Conservation (phyloP, 2,113 vertebrate species). For the Rattus rattus region DNA sequence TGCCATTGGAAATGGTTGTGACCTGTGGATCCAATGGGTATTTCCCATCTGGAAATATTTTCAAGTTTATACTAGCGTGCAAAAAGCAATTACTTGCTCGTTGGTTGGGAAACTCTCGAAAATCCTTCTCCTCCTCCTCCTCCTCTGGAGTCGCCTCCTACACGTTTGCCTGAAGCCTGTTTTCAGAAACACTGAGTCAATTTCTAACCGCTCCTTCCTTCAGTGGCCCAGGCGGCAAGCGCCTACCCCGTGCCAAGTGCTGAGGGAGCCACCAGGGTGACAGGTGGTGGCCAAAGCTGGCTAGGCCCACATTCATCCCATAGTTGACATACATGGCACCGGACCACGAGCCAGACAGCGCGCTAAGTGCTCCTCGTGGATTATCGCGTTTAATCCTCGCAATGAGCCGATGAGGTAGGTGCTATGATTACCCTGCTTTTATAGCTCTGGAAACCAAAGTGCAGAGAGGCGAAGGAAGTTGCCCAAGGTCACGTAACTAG, state of each 20-base stretch:
- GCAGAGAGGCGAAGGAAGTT: slow-evolving; percentile 51
- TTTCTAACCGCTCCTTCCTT: slow-evolving; percentile 36
- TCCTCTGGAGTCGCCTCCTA: slow-evolving; percentile 66
- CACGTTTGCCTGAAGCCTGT: slow-evolving; percentile 53
- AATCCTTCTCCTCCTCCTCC: slow-evolving; percentile 5
- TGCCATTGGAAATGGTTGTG: neutral
- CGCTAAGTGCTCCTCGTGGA: slow-evolving; percentile 70
- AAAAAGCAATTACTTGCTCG: slow-evolving; percentile 56
- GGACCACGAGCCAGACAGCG: slow-evolving; percentile 58
- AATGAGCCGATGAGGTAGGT: slow-evolving; percentile 44
- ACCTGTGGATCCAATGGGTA: neutral
- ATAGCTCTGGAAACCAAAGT: slow-evolving; percentile 64
- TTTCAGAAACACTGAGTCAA: slow-evolving; percentile 75
- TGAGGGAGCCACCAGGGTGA: slow-evolving; percentile 44
- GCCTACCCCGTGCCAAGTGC: neutral
- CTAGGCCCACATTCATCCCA: slow-evolving; percentile 22
- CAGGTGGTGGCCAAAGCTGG: slow-evolving; percentile 52
- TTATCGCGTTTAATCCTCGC: slow-evolving; percentile 73
- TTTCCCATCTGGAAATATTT: slow-evolving; percentile 56
- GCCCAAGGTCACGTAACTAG: slow-evolving; percentile 73
- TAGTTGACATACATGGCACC: slow-evolving; percentile 43
- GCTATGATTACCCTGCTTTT: slow-evolving; percentile 74
- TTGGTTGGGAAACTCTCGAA: slow-evolving; percentile 73
- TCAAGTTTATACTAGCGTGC: slow-evolving; percentile 25
- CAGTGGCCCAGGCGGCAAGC: neutral